These are phyloP conservation scores for Rhynchonycteris naso DNA, from an alignment of 2,797 vertebrate genomes.

Conservation along the genomic window DNA sequence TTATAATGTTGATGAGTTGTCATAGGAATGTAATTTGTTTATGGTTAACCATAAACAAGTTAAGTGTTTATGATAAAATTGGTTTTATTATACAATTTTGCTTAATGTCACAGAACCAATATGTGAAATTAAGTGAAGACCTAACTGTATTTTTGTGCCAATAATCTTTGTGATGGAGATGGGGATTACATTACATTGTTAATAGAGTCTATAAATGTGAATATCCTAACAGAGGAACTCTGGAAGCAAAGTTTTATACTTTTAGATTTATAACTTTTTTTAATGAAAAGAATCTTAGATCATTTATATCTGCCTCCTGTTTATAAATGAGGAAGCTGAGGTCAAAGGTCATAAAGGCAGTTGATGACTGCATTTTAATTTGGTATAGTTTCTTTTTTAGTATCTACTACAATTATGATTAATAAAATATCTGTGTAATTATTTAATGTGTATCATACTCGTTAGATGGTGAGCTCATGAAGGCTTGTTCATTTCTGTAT, in stretches of 20 bases:
- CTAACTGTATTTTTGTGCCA: background rate
- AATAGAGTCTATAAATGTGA: background rate
- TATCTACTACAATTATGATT: background rate
- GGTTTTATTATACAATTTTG: background rate
- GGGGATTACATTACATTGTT: background rate
- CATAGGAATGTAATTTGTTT: background rate
- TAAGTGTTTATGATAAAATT: background rate
- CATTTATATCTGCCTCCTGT: background rate
- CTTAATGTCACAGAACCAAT: background rate
- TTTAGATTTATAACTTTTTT: conserved; percentile 7
- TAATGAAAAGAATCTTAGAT: background rate
- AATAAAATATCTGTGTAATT: background rate
- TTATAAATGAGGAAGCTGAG: conserved; percentile 1
- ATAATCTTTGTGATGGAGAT: background rate
- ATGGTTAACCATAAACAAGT: background rate
- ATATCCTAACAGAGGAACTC: background rate
- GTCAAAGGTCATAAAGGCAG: background rate
- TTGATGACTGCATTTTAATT: background rate
- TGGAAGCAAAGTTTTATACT: conserved; percentile 15
- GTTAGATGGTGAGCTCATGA: background rate
- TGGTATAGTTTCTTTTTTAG: background rate
- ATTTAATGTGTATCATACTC: background rate
- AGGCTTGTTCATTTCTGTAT: background rate
- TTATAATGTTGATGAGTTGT: background rate
- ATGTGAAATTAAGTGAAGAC: background rate